Conservation (phyloP, 2,113 vertebrate genomes). For the Coptodon rendalli region DNA sequence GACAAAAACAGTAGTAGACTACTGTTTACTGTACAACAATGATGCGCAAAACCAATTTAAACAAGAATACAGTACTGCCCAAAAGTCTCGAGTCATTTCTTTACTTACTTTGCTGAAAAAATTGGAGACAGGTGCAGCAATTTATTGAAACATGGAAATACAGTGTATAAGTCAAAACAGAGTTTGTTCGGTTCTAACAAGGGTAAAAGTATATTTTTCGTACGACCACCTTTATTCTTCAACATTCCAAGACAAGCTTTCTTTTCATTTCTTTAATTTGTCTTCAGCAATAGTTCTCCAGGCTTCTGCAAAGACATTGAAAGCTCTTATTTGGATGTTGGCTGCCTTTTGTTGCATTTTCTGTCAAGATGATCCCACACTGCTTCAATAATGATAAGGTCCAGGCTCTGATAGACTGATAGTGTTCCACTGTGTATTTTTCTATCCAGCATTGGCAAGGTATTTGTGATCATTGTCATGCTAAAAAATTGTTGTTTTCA, state of each 20-base stretch:
- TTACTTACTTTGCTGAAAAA: background rate
- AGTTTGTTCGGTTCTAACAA: background rate
- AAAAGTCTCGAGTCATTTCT: background rate
- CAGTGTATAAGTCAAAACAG: background rate
- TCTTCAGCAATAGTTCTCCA: background rate
- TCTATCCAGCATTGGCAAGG: background rate
- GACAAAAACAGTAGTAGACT: background rate
- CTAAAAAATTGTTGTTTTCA: background rate
- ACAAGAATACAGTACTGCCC: background rate
- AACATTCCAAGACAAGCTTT: background rate
- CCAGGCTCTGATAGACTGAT: background rate
- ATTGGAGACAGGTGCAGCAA: background rate
- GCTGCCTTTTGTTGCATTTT: background rate
- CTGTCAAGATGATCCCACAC: background rate
- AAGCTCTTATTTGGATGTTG: background rate
- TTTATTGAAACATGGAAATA: background rate
- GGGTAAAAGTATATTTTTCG: background rate
- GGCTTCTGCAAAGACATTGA: background rate
- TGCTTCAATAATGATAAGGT: background rate
- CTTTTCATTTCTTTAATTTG: background rate
- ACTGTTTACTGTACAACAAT: background rate
- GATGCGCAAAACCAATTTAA: background rate
- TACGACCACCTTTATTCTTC: background rate
- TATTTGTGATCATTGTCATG: background rate
- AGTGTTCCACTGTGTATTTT: background rate